Conservation (phyloP, 2,888 invertebrate species). For the Schrankia costaestrigalis region DNA sequence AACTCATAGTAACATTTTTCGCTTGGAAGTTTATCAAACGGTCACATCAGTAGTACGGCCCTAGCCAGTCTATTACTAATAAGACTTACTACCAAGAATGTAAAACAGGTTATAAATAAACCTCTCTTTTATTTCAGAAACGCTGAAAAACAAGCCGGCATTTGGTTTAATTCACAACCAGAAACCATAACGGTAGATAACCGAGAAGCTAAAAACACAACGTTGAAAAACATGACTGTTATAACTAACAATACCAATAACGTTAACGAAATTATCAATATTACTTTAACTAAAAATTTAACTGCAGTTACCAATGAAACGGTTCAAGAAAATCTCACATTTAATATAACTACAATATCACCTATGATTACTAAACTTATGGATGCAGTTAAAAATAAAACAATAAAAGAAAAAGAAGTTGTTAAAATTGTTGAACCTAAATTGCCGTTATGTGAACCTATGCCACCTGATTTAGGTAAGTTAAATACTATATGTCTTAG, state of each 20-base stretch:
- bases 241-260: slow-evolving; percentile 6
- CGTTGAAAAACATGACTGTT: slow-evolving; percentile 23
- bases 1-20: too few species aligned
- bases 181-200: slow-evolving; percentile 21
- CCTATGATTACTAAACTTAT: slow-evolving; percentile 52
- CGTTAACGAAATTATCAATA: neutral
- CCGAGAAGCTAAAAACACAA: slow-evolving; percentile 11
- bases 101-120: too few species aligned
- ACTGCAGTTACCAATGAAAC: slow-evolving; percentile 32
- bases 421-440: slow-evolving; percentile 46
- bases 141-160: slow-evolving; percentile 40
- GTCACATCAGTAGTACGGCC: too few species aligned
- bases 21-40: too few species aligned
- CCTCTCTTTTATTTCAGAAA: slow-evolving; percentile 43
- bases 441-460: slow-evolving; percentile 79
- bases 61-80: too few species aligned
- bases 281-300: slow-evolving; percentile 11
- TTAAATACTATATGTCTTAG: neutral
- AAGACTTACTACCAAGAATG: too few species aligned
- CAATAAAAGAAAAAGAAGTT: slow-evolving; percentile 49
- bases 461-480: slow-evolving; percentile 84
- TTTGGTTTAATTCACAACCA: slow-evolving; percentile 45
- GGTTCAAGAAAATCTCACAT: neutral
- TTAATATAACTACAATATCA: slow-evolving; percentile 33
- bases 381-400: slow-evolving; percentile 50